Evolutionary conservation across 2,888 invertebrate genomes (phyloP), one percentile per base, ranked within the genome.

Genomic region (Agrotis clavis): DNA sequence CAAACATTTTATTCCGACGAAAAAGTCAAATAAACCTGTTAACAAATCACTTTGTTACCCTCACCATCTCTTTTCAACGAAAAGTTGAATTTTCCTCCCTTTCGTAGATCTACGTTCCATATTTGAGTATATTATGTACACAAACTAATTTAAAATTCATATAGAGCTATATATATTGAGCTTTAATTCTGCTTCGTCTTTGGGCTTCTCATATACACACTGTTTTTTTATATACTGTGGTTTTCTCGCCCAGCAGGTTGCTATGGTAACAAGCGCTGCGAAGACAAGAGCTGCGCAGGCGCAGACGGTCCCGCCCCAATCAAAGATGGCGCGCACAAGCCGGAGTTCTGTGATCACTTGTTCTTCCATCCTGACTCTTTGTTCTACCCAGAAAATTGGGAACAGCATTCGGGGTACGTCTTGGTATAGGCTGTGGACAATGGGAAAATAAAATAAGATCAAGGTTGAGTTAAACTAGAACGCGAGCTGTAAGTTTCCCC

Each of bases 371-470:
- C 92, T 91, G 2, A 97, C 98, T 71, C 95, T 96, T 88, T 98
- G 97, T 86, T 98, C 97, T 85, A 98, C 98, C 98, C 98, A 98
- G 74, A 98, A 96, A 69, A 98, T 96, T 0, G 98, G 98, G 84
- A 98, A 97, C 89, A 97, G 97, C 82, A 98, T 96, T 67, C 93
- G 96, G 1, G 98, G 98, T 1, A 98, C 97, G 30, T 97, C 92
- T 81, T 97, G 95, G 90, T 97, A 98, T 57, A 98, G 89, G 0
- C 98, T 98, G 94, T 21, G 96, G 93, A 59, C 61, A 77, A 69
- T 30, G 45, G 13, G 16, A 50, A 19, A 57, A 21, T 1, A 25
- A 19, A 41, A 59, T 51, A 7, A 35, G 30, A 21, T 21, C 4
- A 18, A 6, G 13, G 35, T 21, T 21, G 6, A 30, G 30, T 5